A percentile compares a stretch with the other conserved stretches of the same genome.
These are phyloP conservation scores for Idaea straminata DNA, from an alignment of 2,888 invertebrate species.

Conservation along the genomic window DNA sequence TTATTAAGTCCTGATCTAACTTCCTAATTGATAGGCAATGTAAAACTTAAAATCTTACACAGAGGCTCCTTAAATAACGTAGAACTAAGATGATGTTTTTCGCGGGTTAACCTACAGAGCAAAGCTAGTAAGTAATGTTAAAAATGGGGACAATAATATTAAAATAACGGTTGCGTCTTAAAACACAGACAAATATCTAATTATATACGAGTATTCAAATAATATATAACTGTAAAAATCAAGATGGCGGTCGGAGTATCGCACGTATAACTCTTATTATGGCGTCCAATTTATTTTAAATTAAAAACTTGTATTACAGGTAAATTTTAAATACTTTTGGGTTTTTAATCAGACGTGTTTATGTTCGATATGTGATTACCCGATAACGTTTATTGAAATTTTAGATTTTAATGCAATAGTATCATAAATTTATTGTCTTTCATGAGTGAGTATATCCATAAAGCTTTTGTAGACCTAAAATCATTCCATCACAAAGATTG, in stretches of 20 bases:
- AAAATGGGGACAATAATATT: neutral
- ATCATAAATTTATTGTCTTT: neutral
- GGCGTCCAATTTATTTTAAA: slow-evolving; percentile 23
- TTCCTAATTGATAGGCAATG: neutral
- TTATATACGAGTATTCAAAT: slow-evolving; percentile 28
- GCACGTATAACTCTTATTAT: slow-evolving; percentile 23
- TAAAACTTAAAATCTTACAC: too few species aligned
- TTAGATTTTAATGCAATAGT: neutral
- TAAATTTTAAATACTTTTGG: slow-evolving; percentile 18
- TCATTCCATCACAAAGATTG: too few species aligned
- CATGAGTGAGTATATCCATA: neutral
- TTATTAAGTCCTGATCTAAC: neutral
- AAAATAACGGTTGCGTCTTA: neutral
- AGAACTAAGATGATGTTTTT: too few species aligned
- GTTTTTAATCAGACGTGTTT: slow-evolving; percentile 24
- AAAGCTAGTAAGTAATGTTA: neutral
- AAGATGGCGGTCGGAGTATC: slow-evolving; percentile 25
- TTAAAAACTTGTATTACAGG: slow-evolving; percentile 30
- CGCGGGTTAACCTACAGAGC: too few species aligned
- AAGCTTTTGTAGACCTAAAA: too few species aligned
- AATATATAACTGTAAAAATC: slow-evolving; percentile 29
- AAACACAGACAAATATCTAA: slow-evolving; percentile 17
- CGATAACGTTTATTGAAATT: neutral
- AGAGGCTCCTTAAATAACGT: too few species aligned
- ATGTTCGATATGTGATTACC: slow-evolving; percentile 2